phyloP scores from a whole-genome alignment of 2,888 invertebrate species.

The Pantelozetes paolii region DNA sequence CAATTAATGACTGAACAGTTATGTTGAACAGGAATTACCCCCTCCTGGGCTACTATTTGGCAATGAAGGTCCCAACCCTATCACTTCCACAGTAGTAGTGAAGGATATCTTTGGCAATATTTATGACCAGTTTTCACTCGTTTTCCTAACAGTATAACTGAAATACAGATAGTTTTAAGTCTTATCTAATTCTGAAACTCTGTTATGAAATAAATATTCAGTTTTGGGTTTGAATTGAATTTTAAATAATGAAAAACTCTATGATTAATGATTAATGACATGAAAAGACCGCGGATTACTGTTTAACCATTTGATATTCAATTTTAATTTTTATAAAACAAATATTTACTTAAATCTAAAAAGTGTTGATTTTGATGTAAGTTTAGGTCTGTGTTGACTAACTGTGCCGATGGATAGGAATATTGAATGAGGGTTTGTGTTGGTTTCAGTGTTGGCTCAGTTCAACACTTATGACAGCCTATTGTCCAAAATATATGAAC shows the following conservation, averaged over 20 bases:
- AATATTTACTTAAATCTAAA: conserved; percentile 18
- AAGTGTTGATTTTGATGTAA: conserved; percentile 31
- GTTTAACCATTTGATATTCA: not conserved
- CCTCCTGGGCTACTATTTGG: too few species aligned
- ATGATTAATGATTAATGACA: not conserved
- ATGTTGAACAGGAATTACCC: too few species aligned
- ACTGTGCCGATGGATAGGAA: not conserved
- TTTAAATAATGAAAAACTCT: not conserved
- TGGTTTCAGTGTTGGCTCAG: conserved; percentile 12
- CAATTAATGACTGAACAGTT: too few species aligned
- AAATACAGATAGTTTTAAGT: too few species aligned
- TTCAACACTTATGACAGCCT: not conserved
- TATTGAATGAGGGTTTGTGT: not conserved
- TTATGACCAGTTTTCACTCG: too few species aligned
- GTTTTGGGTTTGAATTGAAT: not conserved
- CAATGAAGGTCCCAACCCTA: too few species aligned
- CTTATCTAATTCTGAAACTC: too few species aligned
- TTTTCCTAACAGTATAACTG: too few species aligned
- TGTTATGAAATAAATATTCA: too few species aligned
- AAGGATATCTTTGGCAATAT: too few species aligned
- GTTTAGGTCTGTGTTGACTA: conserved; percentile 11
- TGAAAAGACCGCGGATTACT: not conserved
- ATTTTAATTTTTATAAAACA: conserved; percentile 19
- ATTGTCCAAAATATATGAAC: not conserved
- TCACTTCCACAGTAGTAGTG: too few species aligned